These are phyloP conservation scores for Syngnathus floridae DNA, from an alignment of 2,113 vertebrate genomes.

Conservation along the genomic window DNA sequence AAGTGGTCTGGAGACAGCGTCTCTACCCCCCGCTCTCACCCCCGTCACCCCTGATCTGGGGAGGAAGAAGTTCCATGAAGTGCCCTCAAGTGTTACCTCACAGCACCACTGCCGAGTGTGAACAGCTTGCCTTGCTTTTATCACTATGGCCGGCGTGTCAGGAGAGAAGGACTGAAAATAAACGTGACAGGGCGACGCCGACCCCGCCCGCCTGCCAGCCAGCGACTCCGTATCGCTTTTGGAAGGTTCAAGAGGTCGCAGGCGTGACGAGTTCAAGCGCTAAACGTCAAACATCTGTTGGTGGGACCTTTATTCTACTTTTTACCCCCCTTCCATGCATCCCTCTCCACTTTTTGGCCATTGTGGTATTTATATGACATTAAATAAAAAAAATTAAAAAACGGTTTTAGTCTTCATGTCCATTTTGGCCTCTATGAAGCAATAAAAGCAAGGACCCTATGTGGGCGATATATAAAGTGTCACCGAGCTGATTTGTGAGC, in stretches of 20 bases:
- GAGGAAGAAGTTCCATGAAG: slow-evolving; percentile 45
- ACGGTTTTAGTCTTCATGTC: too few relatives aligned
- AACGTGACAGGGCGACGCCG: slow-evolving; percentile 67
- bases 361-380: neutral
- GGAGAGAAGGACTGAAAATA: slow-evolving; percentile 64
- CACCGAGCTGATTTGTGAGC: neutral
- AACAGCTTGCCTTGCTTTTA: slow-evolving; percentile 61
- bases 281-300: slow-evolving; percentile 43
- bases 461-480: neutral
- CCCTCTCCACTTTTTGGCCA: neutral
- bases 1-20: slow-evolving; percentile 42
- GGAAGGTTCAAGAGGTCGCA: slow-evolving; percentile 51
- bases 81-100: slow-evolving; percentile 36
- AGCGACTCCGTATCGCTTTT: slow-evolving; percentile 18
- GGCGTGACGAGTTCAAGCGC: slow-evolving; percentile 30
- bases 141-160: slow-evolving; percentile 50
- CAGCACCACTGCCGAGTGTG: slow-evolving; percentile 39
- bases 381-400: neutral
- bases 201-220: slow-evolving; percentile 31
- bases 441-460: neutral
- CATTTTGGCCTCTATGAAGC: neutral
- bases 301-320: neutral
- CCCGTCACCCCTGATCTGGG: neutral
- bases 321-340: neutral
- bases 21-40: neutral